A percentile compares a stretch with the other conserved stretches of the same genome.
phyloP scores from a whole-genome alignment of 2,797 vertebrate species.

The Phrynocephalus guinanensis region DNA sequence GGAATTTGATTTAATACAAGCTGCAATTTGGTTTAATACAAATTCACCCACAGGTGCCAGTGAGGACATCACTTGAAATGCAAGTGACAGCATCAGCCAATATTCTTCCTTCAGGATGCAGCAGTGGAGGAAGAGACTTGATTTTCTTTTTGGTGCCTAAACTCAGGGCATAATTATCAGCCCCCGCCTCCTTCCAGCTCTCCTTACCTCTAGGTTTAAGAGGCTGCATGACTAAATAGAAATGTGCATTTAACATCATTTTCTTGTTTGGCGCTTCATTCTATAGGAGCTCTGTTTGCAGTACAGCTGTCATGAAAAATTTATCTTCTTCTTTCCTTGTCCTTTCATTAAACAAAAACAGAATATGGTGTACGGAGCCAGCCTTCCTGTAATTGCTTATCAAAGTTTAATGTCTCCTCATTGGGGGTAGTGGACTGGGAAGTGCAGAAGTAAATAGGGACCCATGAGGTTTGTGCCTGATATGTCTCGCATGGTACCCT shows the following conservation, averaged over 20 bases:
- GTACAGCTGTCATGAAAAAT: conserved; percentile 51
- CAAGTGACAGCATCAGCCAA: neutral
- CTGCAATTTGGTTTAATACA: neutral
- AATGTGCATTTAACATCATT: neutral
- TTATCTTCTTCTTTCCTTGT: conserved; percentile 42
- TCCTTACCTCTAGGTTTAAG: neutral
- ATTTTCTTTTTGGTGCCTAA: neutral
- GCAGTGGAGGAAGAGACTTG: too few species aligned
- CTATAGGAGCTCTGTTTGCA: conserved; percentile 51
- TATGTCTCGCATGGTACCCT: neutral
- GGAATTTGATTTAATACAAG: neutral
- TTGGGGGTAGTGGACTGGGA: neutral
- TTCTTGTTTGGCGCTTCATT: conserved; percentile 1
- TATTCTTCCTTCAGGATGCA: neutral
- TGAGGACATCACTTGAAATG: neutral
- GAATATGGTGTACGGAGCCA: conserved; percentile 25
- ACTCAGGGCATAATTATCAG: neutral
- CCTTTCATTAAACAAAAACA: conserved; percentile 41
- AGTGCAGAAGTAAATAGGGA: neutral
- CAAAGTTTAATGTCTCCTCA: conserved; percentile 47
- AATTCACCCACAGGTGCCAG: neutral
- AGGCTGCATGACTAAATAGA: too few species aligned
- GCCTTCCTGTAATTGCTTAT: conserved; percentile 36
- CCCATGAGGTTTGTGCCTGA: neutral
- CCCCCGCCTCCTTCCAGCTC: neutral